Conservation (phyloP, 2,888 invertebrate species). For the Oligia latruncula region DNA sequence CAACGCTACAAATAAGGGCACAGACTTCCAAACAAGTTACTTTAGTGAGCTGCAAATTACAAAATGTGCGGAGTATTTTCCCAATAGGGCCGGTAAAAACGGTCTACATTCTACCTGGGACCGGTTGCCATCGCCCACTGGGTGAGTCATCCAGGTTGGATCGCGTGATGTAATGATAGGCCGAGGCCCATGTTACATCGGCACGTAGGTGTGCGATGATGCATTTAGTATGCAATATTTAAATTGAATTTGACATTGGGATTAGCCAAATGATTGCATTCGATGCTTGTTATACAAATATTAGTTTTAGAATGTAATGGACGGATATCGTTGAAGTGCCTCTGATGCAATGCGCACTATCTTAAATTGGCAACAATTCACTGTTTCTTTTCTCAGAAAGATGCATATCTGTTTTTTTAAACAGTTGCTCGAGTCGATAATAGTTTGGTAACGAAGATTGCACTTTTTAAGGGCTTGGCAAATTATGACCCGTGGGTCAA, state of each 20-base stretch:
- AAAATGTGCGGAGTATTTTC: conserved; percentile 56
- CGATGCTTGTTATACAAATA: neutral
- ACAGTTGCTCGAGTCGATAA: conserved; percentile 7
- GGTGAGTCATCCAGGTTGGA: conserved; percentile 71
- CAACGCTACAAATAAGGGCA: conserved; percentile 46
- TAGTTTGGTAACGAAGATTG: neutral
- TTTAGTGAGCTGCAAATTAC: conserved; percentile 49
- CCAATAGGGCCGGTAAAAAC: conserved; percentile 61
- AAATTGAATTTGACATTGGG: conserved; percentile 50
- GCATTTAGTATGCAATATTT: conserved; percentile 55
- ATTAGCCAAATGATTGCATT: conserved; percentile 40
- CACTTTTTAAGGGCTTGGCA: neutral
- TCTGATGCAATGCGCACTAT: conserved; percentile 26
- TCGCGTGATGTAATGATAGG: conserved; percentile 71
- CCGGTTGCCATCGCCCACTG: conserved; percentile 69
- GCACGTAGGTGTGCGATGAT: conserved; percentile 58
- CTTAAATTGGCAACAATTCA: conserved; percentile 44
- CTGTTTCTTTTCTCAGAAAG: conserved; percentile 37
- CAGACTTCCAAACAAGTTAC: conserved; percentile 30
- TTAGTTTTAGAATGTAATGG: conserved; percentile 7
- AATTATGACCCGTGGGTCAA: too few relatives aligned
- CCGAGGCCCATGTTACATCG: conserved; percentile 45
- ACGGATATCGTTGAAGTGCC: conserved; percentile 5
- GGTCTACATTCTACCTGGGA: conserved; percentile 54
- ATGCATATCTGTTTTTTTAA: conserved; percentile 24